Conservation (phyloP, 2,113 vertebrate species). For the Rallus limicola region DNA sequence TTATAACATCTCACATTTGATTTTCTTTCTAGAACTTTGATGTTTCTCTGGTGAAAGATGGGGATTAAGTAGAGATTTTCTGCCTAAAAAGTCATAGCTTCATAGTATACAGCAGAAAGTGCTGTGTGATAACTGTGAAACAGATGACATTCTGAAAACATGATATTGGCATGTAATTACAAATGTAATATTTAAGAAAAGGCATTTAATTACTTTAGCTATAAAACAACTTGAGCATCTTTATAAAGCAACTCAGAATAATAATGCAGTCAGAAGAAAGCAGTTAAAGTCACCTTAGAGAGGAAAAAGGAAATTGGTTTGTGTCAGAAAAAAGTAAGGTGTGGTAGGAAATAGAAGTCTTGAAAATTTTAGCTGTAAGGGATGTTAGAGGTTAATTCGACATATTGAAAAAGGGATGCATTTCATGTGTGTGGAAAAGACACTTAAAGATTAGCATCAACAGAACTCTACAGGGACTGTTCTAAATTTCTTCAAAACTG, state of each 20-base stretch:
- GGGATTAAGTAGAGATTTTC: background rate
- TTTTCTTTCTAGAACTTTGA: background rate
- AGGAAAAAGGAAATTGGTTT: background rate
- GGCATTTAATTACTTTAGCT: background rate
- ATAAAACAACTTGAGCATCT: background rate
- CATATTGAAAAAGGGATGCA: background rate
- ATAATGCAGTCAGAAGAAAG: background rate
- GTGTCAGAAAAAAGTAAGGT: background rate
- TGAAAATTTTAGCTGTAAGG: background rate
- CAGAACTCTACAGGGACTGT: background rate
- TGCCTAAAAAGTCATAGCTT: background rate
- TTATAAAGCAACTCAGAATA: background rate
- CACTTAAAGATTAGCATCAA: background rate
- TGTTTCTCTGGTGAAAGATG: background rate
- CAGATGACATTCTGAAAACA: background rate
- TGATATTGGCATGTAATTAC: background rate
- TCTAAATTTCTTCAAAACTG: background rate
- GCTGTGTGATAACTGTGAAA: background rate
- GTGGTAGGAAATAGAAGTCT: background rate
- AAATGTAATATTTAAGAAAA: background rate
- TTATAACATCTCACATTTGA: background rate
- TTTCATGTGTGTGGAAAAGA: background rate
- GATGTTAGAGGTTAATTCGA: background rate
- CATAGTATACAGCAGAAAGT: background rate
- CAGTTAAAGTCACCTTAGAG: background rate